These are phyloP conservation scores for Carduelis carduelis DNA, from an alignment of 2,797 vertebrate genomes.

Conservation along the genomic window DNA sequence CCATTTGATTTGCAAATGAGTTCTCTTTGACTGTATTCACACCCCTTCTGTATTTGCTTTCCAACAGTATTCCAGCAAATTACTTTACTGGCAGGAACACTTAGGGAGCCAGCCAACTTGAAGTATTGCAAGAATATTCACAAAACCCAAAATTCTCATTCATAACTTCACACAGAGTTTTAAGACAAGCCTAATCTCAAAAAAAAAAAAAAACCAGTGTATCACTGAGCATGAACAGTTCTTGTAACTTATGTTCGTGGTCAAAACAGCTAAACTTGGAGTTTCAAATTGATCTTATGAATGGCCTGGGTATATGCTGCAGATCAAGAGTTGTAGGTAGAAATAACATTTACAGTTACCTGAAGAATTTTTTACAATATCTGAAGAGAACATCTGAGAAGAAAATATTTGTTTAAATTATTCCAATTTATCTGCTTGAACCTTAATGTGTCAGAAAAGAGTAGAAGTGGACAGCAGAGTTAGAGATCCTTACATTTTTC, in stretches of 20 bases:
- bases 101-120: constrained; percentile 40
- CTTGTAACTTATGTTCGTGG: neutral
- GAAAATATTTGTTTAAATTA: neutral
- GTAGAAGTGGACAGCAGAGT: neutral
- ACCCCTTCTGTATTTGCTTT: constrained; percentile 66
- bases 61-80: constrained; percentile 58
- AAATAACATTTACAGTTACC: neutral
- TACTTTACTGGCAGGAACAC: constrained; percentile 54
- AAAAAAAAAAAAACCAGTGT: neutral
- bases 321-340: neutral
- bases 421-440: neutral
- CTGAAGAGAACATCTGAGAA: neutral
- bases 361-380: neutral
- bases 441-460: neutral
- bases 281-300: neutral
- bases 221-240: neutral
- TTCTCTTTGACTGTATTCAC: constrained; percentile 42
- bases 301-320: neutral
- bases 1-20: constrained; percentile 52
- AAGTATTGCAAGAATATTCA: constrained; percentile 26
- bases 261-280: neutral
- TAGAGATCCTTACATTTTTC: neutral
- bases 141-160: constrained; percentile 22
- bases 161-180: neutral
- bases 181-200: neutral